A percentile compares a stretch with the other conserved stretches of the same genome.
Evolutionary conservation across 2,113 vertebrate species (phyloP).

Genomic region (Cnemophilus loriae): DNA sequence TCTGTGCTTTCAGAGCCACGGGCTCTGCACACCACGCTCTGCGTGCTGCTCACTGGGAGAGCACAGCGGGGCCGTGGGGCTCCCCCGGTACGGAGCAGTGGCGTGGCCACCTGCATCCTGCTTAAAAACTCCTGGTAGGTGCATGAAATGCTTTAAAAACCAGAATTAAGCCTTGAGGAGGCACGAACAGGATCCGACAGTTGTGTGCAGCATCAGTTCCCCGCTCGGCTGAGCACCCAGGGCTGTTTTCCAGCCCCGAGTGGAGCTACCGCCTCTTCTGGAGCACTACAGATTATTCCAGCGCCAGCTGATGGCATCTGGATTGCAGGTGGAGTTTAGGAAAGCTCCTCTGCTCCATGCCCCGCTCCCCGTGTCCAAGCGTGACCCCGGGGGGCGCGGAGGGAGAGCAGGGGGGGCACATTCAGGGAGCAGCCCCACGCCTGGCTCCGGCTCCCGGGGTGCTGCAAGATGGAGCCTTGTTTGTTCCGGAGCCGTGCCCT

Average conservation of each 20-base stretch:
- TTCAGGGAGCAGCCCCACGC: background rate
- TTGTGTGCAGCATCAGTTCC: background rate
- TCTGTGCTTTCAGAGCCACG: background rate
- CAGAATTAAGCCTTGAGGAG: background rate
- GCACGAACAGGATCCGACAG: rapidly evolving
- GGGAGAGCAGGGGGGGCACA: background rate
- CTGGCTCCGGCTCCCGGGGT: background rate
- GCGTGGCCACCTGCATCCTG: background rate
- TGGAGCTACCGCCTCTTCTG: background rate
- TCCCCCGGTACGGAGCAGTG: background rate
- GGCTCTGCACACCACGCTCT: rapidly evolving
- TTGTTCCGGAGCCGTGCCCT: background rate
- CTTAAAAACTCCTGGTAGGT: background rate
- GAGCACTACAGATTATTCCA: background rate
- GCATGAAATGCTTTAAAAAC: rapidly evolving
- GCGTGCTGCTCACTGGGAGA: background rate
- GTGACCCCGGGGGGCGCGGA: rapidly evolving
- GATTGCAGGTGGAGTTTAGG: background rate
- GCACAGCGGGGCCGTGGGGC: rapidly evolving
- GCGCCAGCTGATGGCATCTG: background rate
- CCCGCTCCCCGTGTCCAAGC: background rate
- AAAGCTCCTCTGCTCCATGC: background rate
- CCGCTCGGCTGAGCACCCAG: background rate
- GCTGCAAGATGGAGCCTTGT: conserved; percentile 1
- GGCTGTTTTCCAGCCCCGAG: background rate